Evolutionary conservation across 1,140 invertebrate species (phyloP), one percentile per base, ranked within the genome.

Genomic region (Solen grandis): DNA sequence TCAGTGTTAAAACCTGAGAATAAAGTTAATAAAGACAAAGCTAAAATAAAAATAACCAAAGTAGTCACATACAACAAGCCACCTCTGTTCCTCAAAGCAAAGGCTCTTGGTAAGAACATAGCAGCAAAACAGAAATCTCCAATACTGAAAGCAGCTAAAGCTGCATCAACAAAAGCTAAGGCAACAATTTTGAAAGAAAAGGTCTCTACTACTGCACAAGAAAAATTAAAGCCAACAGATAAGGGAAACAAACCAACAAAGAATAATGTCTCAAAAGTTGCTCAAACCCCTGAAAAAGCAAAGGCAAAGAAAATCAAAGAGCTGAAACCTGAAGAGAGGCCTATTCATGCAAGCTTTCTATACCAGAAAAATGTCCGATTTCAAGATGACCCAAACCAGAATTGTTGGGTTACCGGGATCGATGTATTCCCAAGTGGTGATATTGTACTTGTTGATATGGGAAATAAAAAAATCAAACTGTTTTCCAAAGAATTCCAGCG

Each of bases 41-140:
- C 75, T 29, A 78, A 78, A 35, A 68, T 78, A 19, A 78, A 78
- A 50, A 78, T 78, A 2, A 78, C 75, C 14, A 78, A 78, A 69
- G 65, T 78, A 31, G 75, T 78, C 0, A 66, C 62, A 36, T 78
- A 78, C 33, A 57, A 78, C 35, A 78, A 78, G 38, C 22, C 50
- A 16, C 38, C 68, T 16, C 14, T 25, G 13, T 31, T 27, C 19
- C 31, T 65, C 10, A 78, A 68, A 69, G 16, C 65, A 36, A 69
- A 78, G 41, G 33, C 63, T 27, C 14, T 50, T 22, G 22, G 38
- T 10, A 46, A 46, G 41, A 46, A 46, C 19, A 8, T 46, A 10
- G 41, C 19, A 46, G 41, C 41, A 10, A 46, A 46, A 19, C 41
- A 46, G 19, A 46, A 46, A 19, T 8, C 41, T 10, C 41, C 41